These are phyloP conservation scores for Mesaphorura yosii DNA, from an alignment of 1,140 invertebrate species.

Conservation along the genomic window DNA sequence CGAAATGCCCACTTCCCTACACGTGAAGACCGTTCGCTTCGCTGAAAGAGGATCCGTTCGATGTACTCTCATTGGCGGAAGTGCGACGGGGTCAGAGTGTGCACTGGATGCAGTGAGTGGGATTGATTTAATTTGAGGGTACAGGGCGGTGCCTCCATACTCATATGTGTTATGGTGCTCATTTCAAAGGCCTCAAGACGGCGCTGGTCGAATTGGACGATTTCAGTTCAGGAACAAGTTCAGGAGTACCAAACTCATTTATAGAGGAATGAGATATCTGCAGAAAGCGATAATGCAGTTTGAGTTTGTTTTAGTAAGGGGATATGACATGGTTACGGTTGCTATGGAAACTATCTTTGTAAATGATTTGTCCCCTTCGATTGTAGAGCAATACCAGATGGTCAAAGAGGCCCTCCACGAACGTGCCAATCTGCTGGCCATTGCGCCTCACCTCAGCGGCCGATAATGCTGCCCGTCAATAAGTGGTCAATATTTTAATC, in stretches of 20 bases:
- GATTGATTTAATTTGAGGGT: conserved; percentile 42
- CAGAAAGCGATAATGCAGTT: conserved; percentile 95
- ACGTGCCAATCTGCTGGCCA: conserved; percentile 81
- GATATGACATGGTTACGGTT: too few species aligned
- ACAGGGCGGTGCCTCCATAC: too few species aligned
- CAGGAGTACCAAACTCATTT: conserved; percentile 92
- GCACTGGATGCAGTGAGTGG: conserved; percentile 80
- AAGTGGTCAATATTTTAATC: too few species aligned
- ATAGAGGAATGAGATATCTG: conserved; percentile 95
- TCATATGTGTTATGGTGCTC: conserved; percentile 12
- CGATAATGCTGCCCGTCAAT: conserved; percentile 97
- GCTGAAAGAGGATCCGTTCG: conserved; percentile 67
- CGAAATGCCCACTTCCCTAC: conserved; percentile 61
- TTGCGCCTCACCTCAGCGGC: conserved; percentile 92
- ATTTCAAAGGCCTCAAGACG: conserved; percentile 78
- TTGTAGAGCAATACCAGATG: conserved; percentile 90
- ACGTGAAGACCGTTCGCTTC: conserved; percentile 62
- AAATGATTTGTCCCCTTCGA: too few species aligned
- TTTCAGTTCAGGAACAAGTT: conserved; percentile 93
- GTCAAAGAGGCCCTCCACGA: conserved; percentile 96
- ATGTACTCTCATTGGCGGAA: conserved; percentile 94
- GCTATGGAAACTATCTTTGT: too few species aligned
- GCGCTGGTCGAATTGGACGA: conserved; percentile 94
- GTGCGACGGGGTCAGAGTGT: conserved; percentile 85
- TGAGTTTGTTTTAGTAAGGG: too few species aligned